A percentile compares a stretch with the other conserved stretches of the same genome.
Conservation (phyloP, 2,113 vertebrate species). For the Lampris megalopsis region DNA sequence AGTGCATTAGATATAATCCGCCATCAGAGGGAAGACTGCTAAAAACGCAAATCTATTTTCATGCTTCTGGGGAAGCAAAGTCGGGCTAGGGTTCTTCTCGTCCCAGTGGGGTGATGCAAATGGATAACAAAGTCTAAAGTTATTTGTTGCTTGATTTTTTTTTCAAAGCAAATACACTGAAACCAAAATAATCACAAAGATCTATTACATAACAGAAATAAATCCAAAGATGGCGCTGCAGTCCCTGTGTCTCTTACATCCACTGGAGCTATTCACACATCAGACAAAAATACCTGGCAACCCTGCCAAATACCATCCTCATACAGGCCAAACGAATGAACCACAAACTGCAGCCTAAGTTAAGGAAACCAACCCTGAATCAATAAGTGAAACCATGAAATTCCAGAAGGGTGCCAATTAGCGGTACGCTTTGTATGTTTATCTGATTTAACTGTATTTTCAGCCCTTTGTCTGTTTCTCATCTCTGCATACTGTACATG, state of each 20-base stretch:
- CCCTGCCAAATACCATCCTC: too few relatives aligned
- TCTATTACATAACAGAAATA: too few relatives aligned
- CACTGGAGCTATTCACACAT: too few relatives aligned
- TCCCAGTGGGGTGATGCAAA: not conserved
- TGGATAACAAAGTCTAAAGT: not conserved
- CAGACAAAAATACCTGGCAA: too few relatives aligned
- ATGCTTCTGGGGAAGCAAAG: not conserved
- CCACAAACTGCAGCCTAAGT: too few relatives aligned
- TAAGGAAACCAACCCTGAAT: too few relatives aligned
- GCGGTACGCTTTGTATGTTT: not conserved
- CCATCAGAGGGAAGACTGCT: not conserved
- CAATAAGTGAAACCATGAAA: too few relatives aligned
- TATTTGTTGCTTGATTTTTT: not conserved
- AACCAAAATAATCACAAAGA: too few relatives aligned
- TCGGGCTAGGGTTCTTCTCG: not conserved
- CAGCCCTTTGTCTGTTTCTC: not conserved
- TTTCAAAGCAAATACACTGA: not conserved
- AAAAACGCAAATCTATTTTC: slow-evolving; percentile 1
- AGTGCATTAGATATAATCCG: not conserved
- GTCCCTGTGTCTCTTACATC: too few relatives aligned
- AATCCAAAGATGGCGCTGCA: too few relatives aligned
- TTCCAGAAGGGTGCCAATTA: too few relatives aligned
- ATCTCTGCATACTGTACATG: slow-evolving; percentile 3
- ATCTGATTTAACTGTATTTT: not conserved
- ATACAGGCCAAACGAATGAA: too few relatives aligned